phyloP scores from a whole-genome alignment of 2,888 invertebrate genomes.

The Pyralis farinalis region DNA sequence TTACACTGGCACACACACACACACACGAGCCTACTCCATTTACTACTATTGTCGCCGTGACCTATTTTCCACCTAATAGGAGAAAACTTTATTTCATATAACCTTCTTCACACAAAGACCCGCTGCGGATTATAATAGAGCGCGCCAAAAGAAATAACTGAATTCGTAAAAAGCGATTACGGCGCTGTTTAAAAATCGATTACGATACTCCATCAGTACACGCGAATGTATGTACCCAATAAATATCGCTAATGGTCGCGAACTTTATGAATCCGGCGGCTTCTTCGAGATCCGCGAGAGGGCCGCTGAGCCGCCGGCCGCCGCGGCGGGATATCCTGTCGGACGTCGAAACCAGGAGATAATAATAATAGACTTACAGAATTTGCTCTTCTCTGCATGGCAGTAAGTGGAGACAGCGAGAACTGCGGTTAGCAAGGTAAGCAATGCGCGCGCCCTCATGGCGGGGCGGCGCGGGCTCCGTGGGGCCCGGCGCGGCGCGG shows the following conservation, averaged over 20 bases:
- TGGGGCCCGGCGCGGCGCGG: constrained; percentile 51
- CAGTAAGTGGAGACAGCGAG: constrained; percentile 45
- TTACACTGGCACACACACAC: constrained; percentile 33
- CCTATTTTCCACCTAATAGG: constrained; percentile 52
- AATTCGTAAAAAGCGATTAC: not conserved
- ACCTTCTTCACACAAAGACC: constrained; percentile 10
- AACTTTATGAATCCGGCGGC: constrained; percentile 15
- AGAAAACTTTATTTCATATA: constrained; percentile 31
- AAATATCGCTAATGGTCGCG: constrained; percentile 23
- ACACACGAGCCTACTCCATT: constrained; percentile 33
- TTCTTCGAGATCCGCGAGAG: constrained; percentile 24
- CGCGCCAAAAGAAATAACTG: constrained; percentile 1
- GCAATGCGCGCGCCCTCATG: constrained; percentile 68
- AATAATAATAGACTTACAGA: constrained; percentile 59
- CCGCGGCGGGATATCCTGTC: not conserved
- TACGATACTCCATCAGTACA: constrained; percentile 6
- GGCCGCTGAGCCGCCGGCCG: constrained; percentile 22
- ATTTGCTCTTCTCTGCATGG: constrained; percentile 77
- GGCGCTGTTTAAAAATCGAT: constrained; percentile 9
- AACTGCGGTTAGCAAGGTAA: constrained; percentile 52
- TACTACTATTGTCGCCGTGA: constrained; percentile 62
- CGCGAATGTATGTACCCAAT: constrained; percentile 6
- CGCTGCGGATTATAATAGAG: not conserved
- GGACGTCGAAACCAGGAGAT: no score
- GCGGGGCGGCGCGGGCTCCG: constrained; percentile 65